Base-by-base conservation (phyloP, 2,797 vertebrate genomes). In the Arremon brunneinucha region DNA sequence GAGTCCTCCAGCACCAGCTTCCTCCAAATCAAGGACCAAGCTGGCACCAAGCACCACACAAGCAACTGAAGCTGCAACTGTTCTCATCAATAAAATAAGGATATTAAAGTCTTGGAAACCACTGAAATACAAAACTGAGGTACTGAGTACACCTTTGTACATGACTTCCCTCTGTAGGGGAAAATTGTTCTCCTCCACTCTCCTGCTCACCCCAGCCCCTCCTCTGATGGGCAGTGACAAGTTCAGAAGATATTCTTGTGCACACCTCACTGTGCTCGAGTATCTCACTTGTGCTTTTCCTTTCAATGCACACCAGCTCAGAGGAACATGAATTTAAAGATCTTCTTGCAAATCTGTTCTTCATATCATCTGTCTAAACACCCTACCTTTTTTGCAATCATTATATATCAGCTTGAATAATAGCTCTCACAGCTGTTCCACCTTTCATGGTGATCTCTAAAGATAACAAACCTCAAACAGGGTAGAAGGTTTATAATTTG, bases 391-490 rank as follows among this genome's bases (percentile, higher is more conserved):
- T 75, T 68, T 86, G 59, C 34, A 39, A 9, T 52, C 17, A 7
- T 79, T 72, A 72, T n/a, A 7, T 35, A 76, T 57, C 60, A 84
- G 70, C 32, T 84, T 83, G 59, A 94, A 49, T 72, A 90, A 80
- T 18, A 79, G 83, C 44, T 57, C 43, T 82, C 67, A 63, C 90
- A 74, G 79, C 72, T 93, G 72, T 72, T 83, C 80, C 43, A 72
- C 23, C 39, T 94, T 81, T 93, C 72, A 72, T 37, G 62, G 55
- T 23, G 26, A 87, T 86, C 39, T 37, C 85, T 65, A 79, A 71
- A 90, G 90, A 84, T 47, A 91, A 91, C 57, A 91, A 90, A 91
- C 62, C 43, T n/a, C 72, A 89, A 78, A 83, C 21, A 53, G 16
- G 26, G 37, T 67, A 56, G 50, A 82, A 92, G 34, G 35, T 71